phyloP scores from a whole-genome alignment of 2,113 vertebrate genomes.

The Urocitellus parryii region DNA sequence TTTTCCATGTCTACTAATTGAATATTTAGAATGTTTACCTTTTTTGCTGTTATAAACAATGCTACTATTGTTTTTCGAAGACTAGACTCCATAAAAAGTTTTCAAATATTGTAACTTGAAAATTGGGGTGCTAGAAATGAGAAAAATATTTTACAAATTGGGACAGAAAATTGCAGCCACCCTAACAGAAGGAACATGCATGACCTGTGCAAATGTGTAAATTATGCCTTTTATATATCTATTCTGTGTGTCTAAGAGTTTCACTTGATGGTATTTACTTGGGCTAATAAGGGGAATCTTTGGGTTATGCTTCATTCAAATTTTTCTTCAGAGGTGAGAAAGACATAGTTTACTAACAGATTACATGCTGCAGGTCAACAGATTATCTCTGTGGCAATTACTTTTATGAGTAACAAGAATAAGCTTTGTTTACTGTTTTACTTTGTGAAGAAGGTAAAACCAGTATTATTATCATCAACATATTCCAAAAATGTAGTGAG shows the following conservation, averaged over 20 bases:
- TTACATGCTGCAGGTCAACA: background rate
- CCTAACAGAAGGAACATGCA: background rate
- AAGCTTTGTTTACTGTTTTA: constrained; percentile 41
- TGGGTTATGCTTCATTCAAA: background rate
- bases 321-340: background rate
- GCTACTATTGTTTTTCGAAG: background rate
- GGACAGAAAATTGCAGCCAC: background rate
- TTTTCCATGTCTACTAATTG: background rate
- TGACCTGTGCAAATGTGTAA: background rate
- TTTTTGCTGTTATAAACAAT: background rate
- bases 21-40: background rate
- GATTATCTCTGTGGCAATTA: background rate
- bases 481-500: background rate
- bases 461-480: constrained; percentile 43
- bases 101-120: constrained; percentile 35
- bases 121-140: background rate
- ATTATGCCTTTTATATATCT: background rate
- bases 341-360: background rate
- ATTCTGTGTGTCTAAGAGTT: background rate
- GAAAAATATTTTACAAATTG: background rate
- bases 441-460: constrained; percentile 24
- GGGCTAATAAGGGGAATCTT: background rate
- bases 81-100: constrained; percentile 1
- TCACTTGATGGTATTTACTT: background rate
- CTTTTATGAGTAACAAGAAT: constrained; percentile 50